These are phyloP conservation scores for Amyelois transitella DNA, from an alignment of 1,140 invertebrate genomes.

Conservation along the genomic window DNA sequence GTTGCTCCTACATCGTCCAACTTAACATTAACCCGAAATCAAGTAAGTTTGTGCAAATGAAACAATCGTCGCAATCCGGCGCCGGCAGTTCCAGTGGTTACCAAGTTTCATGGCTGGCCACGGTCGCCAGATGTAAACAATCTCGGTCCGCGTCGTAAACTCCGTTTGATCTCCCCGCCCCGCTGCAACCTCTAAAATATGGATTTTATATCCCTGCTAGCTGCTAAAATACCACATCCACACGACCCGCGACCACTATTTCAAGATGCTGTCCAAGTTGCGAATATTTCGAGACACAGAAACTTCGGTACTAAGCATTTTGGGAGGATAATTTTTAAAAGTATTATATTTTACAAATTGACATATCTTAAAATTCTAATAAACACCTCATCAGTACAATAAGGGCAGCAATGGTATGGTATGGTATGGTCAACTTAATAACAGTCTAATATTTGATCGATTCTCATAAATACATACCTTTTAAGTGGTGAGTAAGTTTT, in stretches of 20 bases:
- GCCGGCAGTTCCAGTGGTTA: constrained; percentile 59
- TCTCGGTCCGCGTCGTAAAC: constrained; percentile 63
- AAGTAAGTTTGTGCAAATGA: constrained; percentile 16
- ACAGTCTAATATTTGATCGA: too few relatives aligned
- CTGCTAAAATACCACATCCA: constrained; percentile 61
- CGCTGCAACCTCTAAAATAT: constrained; percentile 58
- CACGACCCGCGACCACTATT: constrained; percentile 46
- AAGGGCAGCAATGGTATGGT: too few relatives aligned
- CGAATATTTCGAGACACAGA: not conserved
- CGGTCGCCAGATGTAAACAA: constrained; percentile 69
- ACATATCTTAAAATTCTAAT: too few relatives aligned
- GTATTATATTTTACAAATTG: too few relatives aligned
- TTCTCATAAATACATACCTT: too few relatives aligned
- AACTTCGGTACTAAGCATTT: not conserved
- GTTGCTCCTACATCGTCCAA: not conserved
- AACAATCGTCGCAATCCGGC: constrained; percentile 20
- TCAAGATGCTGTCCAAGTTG: constrained; percentile 15
- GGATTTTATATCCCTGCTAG: constrained; percentile 60
- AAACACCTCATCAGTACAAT: too few relatives aligned
- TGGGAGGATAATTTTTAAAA: too few relatives aligned
- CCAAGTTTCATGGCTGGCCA: constrained; percentile 60
- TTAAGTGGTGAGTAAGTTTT: too few relatives aligned
- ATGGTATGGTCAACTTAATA: too few relatives aligned
- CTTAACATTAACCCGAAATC: not conserved
- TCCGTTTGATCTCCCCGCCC: constrained; percentile 67